Percentiles rank a stretch among this genome's conserved stretches.
Conservation (phyloP, 2,113 vertebrate species). For the Odontesthes bonariensis region DNA sequence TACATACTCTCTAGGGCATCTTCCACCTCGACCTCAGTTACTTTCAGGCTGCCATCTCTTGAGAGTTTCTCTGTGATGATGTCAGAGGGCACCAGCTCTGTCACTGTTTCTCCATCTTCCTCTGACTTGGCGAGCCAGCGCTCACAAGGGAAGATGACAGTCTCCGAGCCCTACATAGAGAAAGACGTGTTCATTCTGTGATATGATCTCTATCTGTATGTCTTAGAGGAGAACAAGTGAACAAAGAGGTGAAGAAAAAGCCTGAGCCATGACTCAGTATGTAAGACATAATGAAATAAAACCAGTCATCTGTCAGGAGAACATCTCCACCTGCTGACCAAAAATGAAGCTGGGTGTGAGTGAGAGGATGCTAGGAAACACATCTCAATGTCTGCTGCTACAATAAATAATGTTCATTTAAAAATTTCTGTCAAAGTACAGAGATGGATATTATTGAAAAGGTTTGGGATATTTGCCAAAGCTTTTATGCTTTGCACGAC, state of each 20-base stretch:
- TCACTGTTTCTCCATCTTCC: constrained; percentile 91
- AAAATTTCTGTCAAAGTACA: too few species aligned
- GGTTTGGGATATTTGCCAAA: too few species aligned
- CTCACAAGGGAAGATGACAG: constrained; percentile 92
- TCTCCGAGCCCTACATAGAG: constrained; percentile 90
- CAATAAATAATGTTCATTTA: background rate
- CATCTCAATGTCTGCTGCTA: background rate
- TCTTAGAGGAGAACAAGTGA: background rate
- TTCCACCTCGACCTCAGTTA: constrained; percentile 92
- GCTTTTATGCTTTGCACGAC: too few species aligned
- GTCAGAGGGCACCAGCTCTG: constrained; percentile 93
- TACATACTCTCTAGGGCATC: constrained; percentile 94
- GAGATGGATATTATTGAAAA: too few species aligned
- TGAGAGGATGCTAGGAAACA: background rate
- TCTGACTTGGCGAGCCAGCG: constrained; percentile 95
- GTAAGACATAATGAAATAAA: background rate
- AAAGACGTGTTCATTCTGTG: background rate
- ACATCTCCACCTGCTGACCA: constrained; percentile 67
- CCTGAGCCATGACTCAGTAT: background rate
- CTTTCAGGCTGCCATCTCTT: constrained; percentile 91
- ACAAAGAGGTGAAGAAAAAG: background rate
- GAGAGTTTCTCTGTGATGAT: constrained; percentile 95
- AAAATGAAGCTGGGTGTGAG: constrained; percentile 7
- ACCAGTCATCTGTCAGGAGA: constrained; percentile 32
- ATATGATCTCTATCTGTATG: constrained; percentile 9